A percentile compares a stretch with the other conserved stretches of the same genome.
phyloP scores from a whole-genome alignment of 1,140 invertebrate species.

The Bombus sibiricus region DNA sequence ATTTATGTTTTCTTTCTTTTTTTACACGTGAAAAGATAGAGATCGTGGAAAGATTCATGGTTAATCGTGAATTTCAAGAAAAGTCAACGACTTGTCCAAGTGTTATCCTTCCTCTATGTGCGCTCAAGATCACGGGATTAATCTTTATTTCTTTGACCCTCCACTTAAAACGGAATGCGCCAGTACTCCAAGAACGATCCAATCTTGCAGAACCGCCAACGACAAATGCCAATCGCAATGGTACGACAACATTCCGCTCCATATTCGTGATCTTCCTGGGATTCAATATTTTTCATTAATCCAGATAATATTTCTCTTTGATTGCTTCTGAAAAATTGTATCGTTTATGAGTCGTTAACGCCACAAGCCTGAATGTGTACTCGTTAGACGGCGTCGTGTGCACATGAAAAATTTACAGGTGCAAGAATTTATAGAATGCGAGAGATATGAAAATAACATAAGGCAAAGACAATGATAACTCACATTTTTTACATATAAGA shows the following conservation, averaged over 20 bases:
- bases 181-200: conserved; percentile 15
- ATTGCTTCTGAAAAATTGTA: not conserved
- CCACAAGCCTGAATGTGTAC: too few species aligned
- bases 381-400: too few species aligned
- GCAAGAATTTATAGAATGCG: too few species aligned
- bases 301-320: not conserved
- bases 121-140: conserved; percentile 28
- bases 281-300: conserved; percentile 8
- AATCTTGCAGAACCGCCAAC: conserved; percentile 8
- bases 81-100: conserved; percentile 22
- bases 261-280: conserved; percentile 21
- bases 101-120: not conserved
- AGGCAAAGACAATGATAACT: too few species aligned
- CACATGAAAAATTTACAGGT: too few species aligned
- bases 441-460: too few species aligned
- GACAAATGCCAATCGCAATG: conserved; percentile 29
- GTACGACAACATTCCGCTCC: conserved; percentile 44
- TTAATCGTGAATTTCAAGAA: conserved; percentile 44
- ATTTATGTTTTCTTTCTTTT: not conserved
- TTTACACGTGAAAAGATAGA: not conserved
- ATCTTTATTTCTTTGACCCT: conserved; percentile 48
- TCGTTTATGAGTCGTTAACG: not conserved
- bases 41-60: not conserved
- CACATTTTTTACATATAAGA: too few species aligned
- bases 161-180: conserved; percentile 36